A percentile compares a stretch with the other conserved stretches of the same genome.
These are phyloP conservation scores for Caenorhabditis plicata DNA, from an alignment of 2,888 invertebrate genomes.

Conservation along the genomic window DNA sequence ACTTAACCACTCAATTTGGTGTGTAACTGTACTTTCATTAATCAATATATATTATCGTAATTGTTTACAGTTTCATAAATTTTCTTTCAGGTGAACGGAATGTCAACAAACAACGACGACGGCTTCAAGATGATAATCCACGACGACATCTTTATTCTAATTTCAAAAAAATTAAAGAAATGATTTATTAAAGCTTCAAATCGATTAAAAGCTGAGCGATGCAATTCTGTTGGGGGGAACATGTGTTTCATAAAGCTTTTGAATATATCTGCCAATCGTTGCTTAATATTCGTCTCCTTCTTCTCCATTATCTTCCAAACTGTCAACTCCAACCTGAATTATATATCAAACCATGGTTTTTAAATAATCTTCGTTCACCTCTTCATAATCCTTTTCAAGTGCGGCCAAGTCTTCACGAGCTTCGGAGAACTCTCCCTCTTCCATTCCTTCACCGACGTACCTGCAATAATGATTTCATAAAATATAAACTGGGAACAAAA, in stretches of 20 bases:
- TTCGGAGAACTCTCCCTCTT: slow-evolving; percentile 63
- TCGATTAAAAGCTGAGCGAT: too few relatives aligned
- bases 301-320: slow-evolving; percentile 51
- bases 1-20: too few relatives aligned
- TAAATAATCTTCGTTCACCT: slow-evolving; percentile 7
- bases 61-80: neutral
- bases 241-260: too few relatives aligned
- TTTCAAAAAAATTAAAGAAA: slow-evolving; percentile 57
- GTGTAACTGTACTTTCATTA: too few relatives aligned
- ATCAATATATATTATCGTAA: too few relatives aligned
- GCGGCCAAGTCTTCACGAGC: slow-evolving; percentile 60
- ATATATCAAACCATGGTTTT: neutral
- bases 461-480: slow-evolving; percentile 59
- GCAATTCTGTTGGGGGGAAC: too few relatives aligned
- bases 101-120: slow-evolving; percentile 46
- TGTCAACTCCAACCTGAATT: slow-evolving; percentile 59
- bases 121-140: slow-evolving; percentile 58
- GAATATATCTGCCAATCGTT: too few relatives aligned
- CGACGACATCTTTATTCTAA: slow-evolving; percentile 60
- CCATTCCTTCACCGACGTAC: slow-evolving; percentile 70
- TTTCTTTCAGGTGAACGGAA: slow-evolving; percentile 49
- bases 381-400: slow-evolving; percentile 54
- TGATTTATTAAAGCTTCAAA: too few relatives aligned
- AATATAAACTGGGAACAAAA: neutral
- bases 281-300: slow-evolving; percentile 51